Conservation (phyloP, 2,888 invertebrate species). For the Neoscelio sp. region DNA sequence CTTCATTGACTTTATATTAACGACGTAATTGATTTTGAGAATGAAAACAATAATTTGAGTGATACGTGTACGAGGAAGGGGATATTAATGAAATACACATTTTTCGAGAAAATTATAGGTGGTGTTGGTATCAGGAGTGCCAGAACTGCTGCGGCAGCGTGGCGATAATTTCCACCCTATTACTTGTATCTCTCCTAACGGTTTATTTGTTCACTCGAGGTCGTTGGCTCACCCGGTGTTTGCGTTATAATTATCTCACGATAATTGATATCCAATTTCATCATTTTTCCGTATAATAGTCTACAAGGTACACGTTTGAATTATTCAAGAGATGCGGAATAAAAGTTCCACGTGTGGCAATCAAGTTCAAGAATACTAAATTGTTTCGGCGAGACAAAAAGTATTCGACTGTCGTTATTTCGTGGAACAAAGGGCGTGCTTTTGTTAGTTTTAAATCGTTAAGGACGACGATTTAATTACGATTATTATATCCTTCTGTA, state of each 20-base stretch:
- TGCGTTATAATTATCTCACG: slow-evolving; percentile 76
- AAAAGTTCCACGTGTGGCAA: background rate
- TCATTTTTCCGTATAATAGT: slow-evolving; percentile 31
- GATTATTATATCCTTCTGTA: background rate
- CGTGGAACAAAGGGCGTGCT: no score
- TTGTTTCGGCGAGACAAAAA: no score
- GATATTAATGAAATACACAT: slow-evolving; percentile 70
- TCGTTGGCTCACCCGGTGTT: slow-evolving; percentile 67
- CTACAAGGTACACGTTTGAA: slow-evolving; percentile 21
- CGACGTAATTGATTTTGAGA: slow-evolving; percentile 15
- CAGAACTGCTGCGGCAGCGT: slow-evolving; percentile 34
- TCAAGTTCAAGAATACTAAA: no score
- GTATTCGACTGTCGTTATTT: no score
- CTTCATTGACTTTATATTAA: no score
- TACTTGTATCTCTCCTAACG: slow-evolving; percentile 74
- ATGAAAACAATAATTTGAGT: slow-evolving; percentile 28
- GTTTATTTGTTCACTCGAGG: slow-evolving; percentile 76
- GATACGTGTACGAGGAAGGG: background rate
- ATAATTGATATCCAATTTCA: slow-evolving; percentile 78
- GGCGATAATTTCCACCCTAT: slow-evolving; percentile 75
- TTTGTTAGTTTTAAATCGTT: no score
- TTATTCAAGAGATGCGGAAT: slow-evolving; percentile 20
- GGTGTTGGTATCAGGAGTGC: slow-evolving; percentile 27
- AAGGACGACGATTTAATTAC: background rate
- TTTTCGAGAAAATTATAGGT: slow-evolving; percentile 71